These are phyloP conservation scores for Phoebastria nigripes DNA, from an alignment of 2,797 vertebrate genomes.

Conservation along the genomic window DNA sequence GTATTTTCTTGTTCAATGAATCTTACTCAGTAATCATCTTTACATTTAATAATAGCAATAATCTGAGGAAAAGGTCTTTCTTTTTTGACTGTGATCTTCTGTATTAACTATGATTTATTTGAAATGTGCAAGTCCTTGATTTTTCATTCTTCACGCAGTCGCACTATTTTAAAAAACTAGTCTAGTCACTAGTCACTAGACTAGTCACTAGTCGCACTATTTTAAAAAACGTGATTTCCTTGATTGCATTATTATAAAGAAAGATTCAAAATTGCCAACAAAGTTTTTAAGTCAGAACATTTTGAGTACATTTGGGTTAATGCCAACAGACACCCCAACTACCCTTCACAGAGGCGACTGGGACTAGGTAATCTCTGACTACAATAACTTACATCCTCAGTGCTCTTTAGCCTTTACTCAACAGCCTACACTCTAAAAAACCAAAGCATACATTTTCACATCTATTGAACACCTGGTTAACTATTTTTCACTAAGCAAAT, in stretches of 20 bases:
- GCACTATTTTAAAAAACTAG: neutral
- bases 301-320: neutral
- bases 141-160: neutral
- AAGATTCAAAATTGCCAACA: neutral
- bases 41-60: constrained; percentile 52
- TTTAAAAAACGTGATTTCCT: neutral
- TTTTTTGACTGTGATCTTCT: neutral
- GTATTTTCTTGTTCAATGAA: constrained; percentile 46
- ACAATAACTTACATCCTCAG: neutral
- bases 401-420: neutral
- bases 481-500: neutral
- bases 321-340: neutral
- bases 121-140: neutral
- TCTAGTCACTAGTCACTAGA: no score
- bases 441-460: neutral
- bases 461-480: neutral
- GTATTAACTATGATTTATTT: neutral
- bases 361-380: neutral
- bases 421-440: neutral
- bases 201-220: neutral
- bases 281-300: neutral
- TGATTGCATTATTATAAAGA: neutral
- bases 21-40: constrained; percentile 34
- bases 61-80: neutral
- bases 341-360: neutral